Evolutionary conservation across 1,140 invertebrate genomes (phyloP), one percentile per base, ranked within the genome.

Genomic region (Micrasema longulum): DNA sequence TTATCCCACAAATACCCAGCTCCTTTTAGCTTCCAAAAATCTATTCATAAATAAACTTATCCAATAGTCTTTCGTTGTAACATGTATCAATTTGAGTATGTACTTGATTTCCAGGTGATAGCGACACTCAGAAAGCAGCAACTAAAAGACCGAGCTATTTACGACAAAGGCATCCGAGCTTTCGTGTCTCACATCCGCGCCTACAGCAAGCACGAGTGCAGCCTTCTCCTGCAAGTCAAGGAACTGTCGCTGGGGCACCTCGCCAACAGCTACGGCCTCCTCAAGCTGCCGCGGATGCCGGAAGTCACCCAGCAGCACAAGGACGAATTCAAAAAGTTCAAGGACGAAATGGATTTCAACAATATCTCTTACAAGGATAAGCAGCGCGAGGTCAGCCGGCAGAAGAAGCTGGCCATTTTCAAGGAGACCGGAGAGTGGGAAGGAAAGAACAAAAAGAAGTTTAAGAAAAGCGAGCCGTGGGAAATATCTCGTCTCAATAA

Each of bases 171-270:
- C 0, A 93, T 94, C 75, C 84, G 91, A 70, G 97, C 98, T 2
- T 99, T 97, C 84, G 97, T 99, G 0, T 99, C 97, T 0, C 97
- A 96, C 80, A 88, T 99, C 41, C 91, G 95, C 78, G 91, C 95
- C 0, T 99, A 99, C 83, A 90, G 89, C 4, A 99, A 99, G 84
- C 97, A 99, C 82, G 97, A 99, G 82, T 99, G 97, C 79, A 93
- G 90, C 78, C 86, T 98, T 45, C 91, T 99, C 69, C 88, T 99
- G 52, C 87, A 91, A 78, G 80, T 96, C 2, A 97, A 97, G 87
- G 95, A 98, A 82, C 83, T 99, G 4, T 90, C 97, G 77, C 85
- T 99, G 71, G 95, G 92, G 16, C 89, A 91, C 77, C 85, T 98
- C 57, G 97, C 95, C 0, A 91, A 89, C 57, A 91, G 92, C 62